A percentile compares a stretch with the other conserved stretches of the same genome.
Evolutionary conservation across 1,140 invertebrate species (phyloP).

Genomic region (Tribolium castaneum): DNA sequence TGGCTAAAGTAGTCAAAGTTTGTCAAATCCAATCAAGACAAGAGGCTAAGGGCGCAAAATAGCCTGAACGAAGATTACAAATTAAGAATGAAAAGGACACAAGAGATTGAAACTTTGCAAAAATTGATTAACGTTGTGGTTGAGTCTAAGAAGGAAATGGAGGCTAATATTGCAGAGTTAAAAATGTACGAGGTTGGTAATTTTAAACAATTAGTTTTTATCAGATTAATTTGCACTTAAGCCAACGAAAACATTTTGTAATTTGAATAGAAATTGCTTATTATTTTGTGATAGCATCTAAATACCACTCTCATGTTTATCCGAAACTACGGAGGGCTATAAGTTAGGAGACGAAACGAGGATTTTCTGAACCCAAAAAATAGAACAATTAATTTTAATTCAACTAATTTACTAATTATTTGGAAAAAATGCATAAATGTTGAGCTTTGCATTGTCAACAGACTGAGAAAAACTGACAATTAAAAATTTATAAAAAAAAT

Average conservation of each 20-base stretch:
- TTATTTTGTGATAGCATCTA: not conserved
- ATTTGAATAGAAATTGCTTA: not conserved
- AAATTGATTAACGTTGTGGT: not conserved
- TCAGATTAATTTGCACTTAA: not conserved
- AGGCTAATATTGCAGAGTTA: not conserved
- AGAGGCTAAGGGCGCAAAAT: constrained; percentile 40
- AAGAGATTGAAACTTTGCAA: constrained; percentile 9
- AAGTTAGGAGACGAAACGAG: no score
- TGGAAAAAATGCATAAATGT: no score
- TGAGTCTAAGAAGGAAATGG: not conserved
- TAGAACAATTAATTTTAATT: no score
- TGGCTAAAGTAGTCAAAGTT: constrained; percentile 31
- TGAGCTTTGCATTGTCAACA: no score
- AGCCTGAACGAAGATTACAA: constrained; percentile 33
- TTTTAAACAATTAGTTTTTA: not conserved
- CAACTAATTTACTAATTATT: no score
- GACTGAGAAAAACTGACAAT: no score
- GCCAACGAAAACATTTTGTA: not conserved
- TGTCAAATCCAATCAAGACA: constrained; percentile 45
- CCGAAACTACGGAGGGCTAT: no score
- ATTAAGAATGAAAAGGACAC: not conserved
- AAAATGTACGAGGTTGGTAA: constrained; percentile 7
- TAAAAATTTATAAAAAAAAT: no score
- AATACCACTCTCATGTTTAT: not conserved
- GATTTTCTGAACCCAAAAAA: no score